A percentile compares a stretch with the other conserved stretches of the same genome.
These are phyloP conservation scores for Trogon surrucura DNA, from an alignment of 2,113 vertebrate genomes.

Conservation along the genomic window DNA sequence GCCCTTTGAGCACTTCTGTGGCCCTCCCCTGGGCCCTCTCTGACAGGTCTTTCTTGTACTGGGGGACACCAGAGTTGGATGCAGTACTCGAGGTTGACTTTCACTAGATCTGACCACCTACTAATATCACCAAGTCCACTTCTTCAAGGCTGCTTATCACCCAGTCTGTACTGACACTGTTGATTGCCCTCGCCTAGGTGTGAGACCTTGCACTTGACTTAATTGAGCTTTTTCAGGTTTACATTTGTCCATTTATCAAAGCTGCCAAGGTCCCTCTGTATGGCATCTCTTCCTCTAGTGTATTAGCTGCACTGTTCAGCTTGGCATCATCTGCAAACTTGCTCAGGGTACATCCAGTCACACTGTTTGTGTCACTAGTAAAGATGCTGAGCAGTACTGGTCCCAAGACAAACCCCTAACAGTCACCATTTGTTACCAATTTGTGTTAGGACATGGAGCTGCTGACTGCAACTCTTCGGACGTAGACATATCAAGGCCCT, in stretches of 20 bases:
- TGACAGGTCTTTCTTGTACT: background rate
- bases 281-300: background rate
- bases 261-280: background rate
- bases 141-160: background rate
- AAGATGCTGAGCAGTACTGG: background rate
- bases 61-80: background rate
- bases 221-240: background rate
- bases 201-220: background rate
- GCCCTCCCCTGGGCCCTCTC: background rate
- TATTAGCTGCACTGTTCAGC: background rate
- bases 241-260: background rate
- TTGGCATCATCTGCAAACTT: background rate
- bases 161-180: background rate
- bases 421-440: background rate
- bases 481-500: background rate
- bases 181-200: background rate
- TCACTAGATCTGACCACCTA: background rate
- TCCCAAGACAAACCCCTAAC: background rate
- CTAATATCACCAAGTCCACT: background rate
- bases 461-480: background rate
- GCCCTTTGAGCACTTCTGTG: background rate
- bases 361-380: background rate
- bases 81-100: background rate
- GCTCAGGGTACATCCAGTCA: background rate
- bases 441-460: background rate